These are phyloP conservation scores for Platysteira castanea DNA, from an alignment of 2,113 vertebrate species.

Conservation along the genomic window DNA sequence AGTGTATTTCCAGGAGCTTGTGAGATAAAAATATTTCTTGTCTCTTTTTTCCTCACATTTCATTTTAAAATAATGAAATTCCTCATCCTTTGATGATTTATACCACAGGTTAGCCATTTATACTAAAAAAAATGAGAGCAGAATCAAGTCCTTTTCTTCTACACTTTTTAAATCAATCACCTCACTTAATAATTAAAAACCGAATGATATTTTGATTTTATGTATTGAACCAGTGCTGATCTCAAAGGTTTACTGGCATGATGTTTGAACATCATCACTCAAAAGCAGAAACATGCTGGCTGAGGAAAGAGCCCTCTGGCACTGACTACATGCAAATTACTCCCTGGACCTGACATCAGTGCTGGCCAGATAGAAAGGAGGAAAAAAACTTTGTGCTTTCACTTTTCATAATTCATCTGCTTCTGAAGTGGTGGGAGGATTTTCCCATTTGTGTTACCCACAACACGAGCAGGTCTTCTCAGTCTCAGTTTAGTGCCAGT, in stretches of 20 bases:
- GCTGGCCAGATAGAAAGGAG: neutral
- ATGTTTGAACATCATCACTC: neutral
- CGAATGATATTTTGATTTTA: neutral
- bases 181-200: neutral
- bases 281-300: neutral
- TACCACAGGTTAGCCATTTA: neutral
- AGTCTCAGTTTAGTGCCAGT: neutral
- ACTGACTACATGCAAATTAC: neutral
- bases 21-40: neutral
- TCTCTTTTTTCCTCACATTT: neutral
- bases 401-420: neutral
- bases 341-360: rapidly evolving
- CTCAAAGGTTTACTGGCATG: neutral
- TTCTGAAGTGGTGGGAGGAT: neutral
- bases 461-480: neutral
- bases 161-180: neutral
- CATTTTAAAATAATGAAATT: neutral
- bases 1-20: neutral
- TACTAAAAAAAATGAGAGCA: neutral
- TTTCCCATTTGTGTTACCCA: neutral
- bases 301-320: neutral
- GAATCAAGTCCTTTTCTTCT: neutral
- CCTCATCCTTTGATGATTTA: neutral
- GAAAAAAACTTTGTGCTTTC: neutral
- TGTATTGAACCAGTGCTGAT: neutral